Evolutionary conservation across 2,888 invertebrate species (phyloP), one percentile per base, ranked within the genome.

Genomic region (Carabus problematicus): DNA sequence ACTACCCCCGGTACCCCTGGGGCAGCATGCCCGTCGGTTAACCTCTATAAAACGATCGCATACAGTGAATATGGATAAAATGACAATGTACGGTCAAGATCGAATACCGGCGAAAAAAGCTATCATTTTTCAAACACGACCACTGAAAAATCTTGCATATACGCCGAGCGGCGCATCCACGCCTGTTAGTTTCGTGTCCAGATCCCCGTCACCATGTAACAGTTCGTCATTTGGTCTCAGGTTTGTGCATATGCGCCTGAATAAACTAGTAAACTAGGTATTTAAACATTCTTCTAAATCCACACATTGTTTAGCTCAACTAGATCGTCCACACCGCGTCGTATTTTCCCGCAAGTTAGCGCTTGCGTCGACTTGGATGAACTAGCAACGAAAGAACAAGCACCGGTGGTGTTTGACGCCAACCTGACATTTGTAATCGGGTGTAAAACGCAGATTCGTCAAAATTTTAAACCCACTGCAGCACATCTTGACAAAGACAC

Each of bases 381-480:
- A 76, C 77, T 88, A 49, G 85, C 84, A 52, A 83, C 85, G 1
- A 87, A 88, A 77, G 93, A 92, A 76, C 89, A 90, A 70, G 88
- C 92, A 0, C 91, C 93, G 0, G 91, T 93, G 1, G 89, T 93
- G 0, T 91, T 93, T 74, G 92, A 93, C 76, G 93, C 93, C 0
- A 93, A 93, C 79, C 81, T 93, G 43, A 91, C 91, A 6, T 93
- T 93, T 76, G 88, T 92, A 0, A 83, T 93, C 56, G 92, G 92
- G 1, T 88, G 89, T 75, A 89, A 90, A 71, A 88, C 86, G 71
- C 91, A 91, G 77, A 86, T 90, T 16, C 83, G 90, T 4, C 91
- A 91, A 75, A 85, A 85, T 14, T 86, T 92, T 63, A 86, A 86
- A 64, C 90, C 93, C 0, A 84, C 89, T 6, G 92, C 94, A 1